Conservation (phyloP, 1,140 invertebrate species). For the Mizuhopecten yessoensis region DNA sequence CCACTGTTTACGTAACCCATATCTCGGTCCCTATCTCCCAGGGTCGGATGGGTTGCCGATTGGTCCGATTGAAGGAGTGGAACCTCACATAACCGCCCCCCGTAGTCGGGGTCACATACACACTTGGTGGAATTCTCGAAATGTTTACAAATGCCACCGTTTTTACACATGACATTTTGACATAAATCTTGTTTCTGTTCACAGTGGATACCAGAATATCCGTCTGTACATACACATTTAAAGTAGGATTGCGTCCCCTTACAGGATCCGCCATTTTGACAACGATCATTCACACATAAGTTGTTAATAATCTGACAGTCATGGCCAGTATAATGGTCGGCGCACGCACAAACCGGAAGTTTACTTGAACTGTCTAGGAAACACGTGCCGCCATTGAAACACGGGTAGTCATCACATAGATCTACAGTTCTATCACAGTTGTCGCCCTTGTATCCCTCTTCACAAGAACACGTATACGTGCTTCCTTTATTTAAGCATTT, state of each 20-base stretch:
- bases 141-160: not conserved
- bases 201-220: not conserved
- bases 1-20: not conserved
- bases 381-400: not conserved
- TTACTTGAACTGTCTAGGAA: slow-evolving; percentile 1
- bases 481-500: not conserved
- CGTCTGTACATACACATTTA: not conserved
- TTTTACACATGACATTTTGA: not conserved
- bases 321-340: not conserved
- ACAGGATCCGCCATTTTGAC: slow-evolving; percentile 32
- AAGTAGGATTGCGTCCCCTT: not conserved
- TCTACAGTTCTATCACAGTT: not conserved
- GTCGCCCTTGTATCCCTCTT: not conserved
- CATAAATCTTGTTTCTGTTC: not conserved
- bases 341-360: slow-evolving; percentile 12
- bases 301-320: not conserved
- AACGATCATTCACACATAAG: not conserved
- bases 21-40: not conserved
- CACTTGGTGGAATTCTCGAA: slow-evolving; percentile 4
- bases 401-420: not conserved
- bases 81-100: not conserved
- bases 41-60: not conserved
- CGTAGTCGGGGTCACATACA: not conserved
- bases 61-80: not conserved
- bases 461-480: not conserved